Percentiles rank a stretch among this genome's conserved stretches.
phyloP scores from a whole-genome alignment of 2,113 vertebrate genomes.

The Bucco capensis region DNA sequence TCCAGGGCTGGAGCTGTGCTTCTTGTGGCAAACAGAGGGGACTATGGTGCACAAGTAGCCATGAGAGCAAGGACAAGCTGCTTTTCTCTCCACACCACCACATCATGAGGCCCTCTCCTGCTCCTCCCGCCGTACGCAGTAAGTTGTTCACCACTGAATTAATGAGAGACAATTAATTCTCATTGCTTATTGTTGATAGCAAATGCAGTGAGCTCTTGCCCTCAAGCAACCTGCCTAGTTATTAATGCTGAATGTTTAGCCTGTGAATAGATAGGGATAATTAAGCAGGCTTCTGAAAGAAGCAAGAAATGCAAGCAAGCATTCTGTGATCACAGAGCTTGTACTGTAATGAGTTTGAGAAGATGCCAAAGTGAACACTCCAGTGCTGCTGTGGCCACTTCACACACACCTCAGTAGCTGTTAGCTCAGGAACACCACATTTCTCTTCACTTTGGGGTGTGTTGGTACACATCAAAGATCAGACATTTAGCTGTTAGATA shows the following conservation, averaged over 20 bases:
- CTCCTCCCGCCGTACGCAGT: background rate
- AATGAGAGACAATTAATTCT: constrained; percentile 20
- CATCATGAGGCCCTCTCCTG: background rate
- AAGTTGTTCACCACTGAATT: background rate
- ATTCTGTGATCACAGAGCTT: background rate
- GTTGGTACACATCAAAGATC: background rate
- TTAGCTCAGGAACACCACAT: background rate
- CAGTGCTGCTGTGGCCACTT: background rate
- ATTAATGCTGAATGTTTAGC: background rate
- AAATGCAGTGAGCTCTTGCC: background rate
- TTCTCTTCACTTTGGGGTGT: background rate
- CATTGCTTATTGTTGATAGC: constrained; percentile 7
- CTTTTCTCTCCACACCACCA: background rate
- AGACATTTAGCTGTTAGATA: background rate
- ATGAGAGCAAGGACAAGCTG: background rate
- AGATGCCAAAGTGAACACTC: background rate
- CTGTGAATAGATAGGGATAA: background rate
- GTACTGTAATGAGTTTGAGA: background rate
- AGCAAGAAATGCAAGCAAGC: background rate
- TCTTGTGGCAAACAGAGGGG: background rate
- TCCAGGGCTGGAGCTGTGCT: background rate
- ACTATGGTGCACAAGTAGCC: background rate
- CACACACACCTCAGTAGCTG: background rate
- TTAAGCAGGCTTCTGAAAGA: background rate
- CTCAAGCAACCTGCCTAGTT: background rate